phyloP scores from a whole-genome alignment of 2,888 invertebrate genomes.

The Podabrus alpinus region DNA sequence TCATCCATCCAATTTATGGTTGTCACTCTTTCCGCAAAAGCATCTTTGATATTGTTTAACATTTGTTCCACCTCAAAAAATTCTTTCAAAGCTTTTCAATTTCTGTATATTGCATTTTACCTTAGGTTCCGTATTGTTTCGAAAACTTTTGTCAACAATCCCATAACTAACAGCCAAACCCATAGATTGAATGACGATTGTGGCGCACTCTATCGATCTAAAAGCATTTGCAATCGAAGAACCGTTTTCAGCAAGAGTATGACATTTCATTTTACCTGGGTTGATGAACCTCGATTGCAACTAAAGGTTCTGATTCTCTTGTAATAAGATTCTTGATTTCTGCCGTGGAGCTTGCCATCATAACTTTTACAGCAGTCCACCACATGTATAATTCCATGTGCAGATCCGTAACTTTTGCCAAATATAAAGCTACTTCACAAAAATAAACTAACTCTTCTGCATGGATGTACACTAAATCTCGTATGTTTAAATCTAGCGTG shows the following conservation, averaged over 20 bases:
- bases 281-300: not conserved
- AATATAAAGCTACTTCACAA: conserved; percentile 62
- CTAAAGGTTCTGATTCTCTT: not conserved
- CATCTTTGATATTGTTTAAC: conserved; percentile 73
- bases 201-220: conserved; percentile 71
- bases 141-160: conserved; percentile 66
- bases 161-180: conserved; percentile 76
- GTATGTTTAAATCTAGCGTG: conserved; percentile 55
- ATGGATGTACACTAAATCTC: conserved; percentile 51
- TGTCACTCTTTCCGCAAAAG: conserved; percentile 69
- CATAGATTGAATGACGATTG: conserved; percentile 72
- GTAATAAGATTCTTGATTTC: conserved; percentile 58
- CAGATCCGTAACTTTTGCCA: conserved; percentile 60
- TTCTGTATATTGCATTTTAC: conserved; percentile 43
- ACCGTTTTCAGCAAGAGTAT: not conserved
- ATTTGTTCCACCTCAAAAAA: conserved; percentile 66
- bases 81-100: not conserved
- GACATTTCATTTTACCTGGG: conserved; percentile 15
- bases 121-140: conserved; percentile 66
- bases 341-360: conserved; percentile 69
- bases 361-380: conserved; percentile 68
- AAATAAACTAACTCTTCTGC: conserved; percentile 69
- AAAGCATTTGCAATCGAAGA: conserved; percentile 16
- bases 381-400: conserved; percentile 70
- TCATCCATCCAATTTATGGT: conserved; percentile 77